Base-by-base conservation (phyloP, 2,113 vertebrate genomes). In the Ornithorhynchus anatinus region DNA sequence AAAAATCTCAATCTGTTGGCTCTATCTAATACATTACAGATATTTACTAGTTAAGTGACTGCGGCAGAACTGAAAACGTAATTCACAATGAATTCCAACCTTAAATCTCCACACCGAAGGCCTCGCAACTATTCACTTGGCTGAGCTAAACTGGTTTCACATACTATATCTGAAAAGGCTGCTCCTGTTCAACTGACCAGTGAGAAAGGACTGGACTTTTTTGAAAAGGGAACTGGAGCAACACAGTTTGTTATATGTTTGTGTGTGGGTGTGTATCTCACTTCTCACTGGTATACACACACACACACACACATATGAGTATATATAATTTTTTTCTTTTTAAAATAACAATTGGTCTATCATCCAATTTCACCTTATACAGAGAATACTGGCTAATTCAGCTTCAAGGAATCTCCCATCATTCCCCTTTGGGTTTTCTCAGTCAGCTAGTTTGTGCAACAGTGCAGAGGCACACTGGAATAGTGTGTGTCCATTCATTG, bases 111-210 rank as follows among this genome's bases (percentile, higher is more conserved):
- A 66, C 77, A 72, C 77, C 69, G 77, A 87, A 86, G 80, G 71
- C 38, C 74, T 66, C 47, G 57, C 42, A 52, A 67, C 71, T 59
- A 76, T 35, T 69, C 48, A 76, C 82, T 84, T 89, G 72, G 72
- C 88, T 89, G 86, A 91, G 89, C 85, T 84, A 88, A 88, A 90
- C 86, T 88, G 84, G 84, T 73, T 85, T 80, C 51, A 65, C 59
- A 33, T 61, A 60, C 22, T 32, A 6, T 61, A n/a, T 79, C 70
- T 42, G 12, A 77, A 74, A 76, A 59, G 81, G 84, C 84, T 76
- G 61, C 82, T 89, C 79, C 77, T 82, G 84, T 87, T 90, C 90
- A 85, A 86, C 81, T 84, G 84, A 88, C 90, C 85, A 80, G 89
- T 58, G 60, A 79, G 81, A 85, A 85, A 86, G 87, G 87, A 84